Conservation (phyloP, 64 coral and sea anemone species). For the Orbicella faveolata region DNA sequence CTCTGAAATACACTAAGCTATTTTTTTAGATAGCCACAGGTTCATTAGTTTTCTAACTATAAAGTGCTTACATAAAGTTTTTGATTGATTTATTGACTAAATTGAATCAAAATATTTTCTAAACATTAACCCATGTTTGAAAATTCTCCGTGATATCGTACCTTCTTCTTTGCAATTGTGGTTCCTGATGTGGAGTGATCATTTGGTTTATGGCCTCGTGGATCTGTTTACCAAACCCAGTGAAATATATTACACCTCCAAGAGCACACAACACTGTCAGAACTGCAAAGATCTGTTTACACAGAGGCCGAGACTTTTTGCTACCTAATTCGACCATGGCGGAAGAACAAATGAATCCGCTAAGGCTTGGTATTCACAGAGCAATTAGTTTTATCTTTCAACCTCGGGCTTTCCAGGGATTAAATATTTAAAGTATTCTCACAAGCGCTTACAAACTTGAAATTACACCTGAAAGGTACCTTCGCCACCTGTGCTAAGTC, state of each 20-base stretch:
- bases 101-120: background rate
- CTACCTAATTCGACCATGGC: background rate
- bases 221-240: background rate
- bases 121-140: background rate
- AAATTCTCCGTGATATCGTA: background rate
- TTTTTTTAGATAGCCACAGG: background rate
- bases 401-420: background rate
- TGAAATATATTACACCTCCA: slow-evolving; percentile 2
- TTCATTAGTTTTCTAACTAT: background rate
- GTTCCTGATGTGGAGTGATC: background rate
- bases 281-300: background rate
- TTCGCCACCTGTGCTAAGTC: background rate
- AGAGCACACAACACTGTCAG: slow-evolving; percentile 7
- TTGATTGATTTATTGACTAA: too few relatives aligned
- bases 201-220: background rate
- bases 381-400: background rate
- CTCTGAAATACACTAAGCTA: too few relatives aligned
- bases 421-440: slow-evolving; percentile 1
- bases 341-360: background rate
- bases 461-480: background rate
- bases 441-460: background rate
- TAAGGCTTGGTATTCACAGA: background rate
- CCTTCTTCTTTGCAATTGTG: background rate
- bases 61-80: background rate
- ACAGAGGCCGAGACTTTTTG: background rate